Evolutionary conservation across 2,888 invertebrate species (phyloP), one percentile per base, ranked within the genome.

Genomic region (Sclerodermus sp.): DNA sequence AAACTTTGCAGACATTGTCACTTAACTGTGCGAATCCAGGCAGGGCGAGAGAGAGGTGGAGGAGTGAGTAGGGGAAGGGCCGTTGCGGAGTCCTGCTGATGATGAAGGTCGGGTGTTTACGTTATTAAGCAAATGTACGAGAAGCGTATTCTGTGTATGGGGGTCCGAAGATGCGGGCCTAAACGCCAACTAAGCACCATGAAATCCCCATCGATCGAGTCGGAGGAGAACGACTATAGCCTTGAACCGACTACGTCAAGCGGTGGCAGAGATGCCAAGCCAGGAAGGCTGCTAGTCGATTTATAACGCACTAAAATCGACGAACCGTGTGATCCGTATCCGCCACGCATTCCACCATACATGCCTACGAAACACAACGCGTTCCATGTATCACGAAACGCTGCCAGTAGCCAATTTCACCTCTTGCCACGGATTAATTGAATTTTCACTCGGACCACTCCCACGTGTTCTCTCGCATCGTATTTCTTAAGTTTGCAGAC

Each of bases 271-370:
- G 50, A 14, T 44, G 32, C 45, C 30, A 41, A 23, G 72, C 72
- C 71, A 64, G 56, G 62, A 50, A 59, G 66, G 50, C 64, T 62
- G 64, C 59, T 62, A 56, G 58, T 54, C 71, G 70, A 74, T 73
- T 74, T 74, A 74, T 71, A 71, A 70, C 67, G 66, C 66, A 67
- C 57, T 74, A 69, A 74, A 74, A 58, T 50, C 62, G 64, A 51
- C 66, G 70, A 70, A 66, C 67, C 68, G 67, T 66, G 45, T 70
- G 68, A 73, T 71, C 62, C 61, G 57, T 55, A 36, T 55, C 56
- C 66, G 66, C 66, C 64, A 60, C 66, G 56, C 58, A 58, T 48
- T 52, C 49, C 57, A 42, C 43, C 17, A 41, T 39, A 1, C 31
- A 10, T 16, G 31, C 41, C 45, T 42, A 23, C 17, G 13, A 32